Evolutionary conservation across 1,140 invertebrate genomes (phyloP).

Genomic region (Drosophila sulfurigaster): DNA sequence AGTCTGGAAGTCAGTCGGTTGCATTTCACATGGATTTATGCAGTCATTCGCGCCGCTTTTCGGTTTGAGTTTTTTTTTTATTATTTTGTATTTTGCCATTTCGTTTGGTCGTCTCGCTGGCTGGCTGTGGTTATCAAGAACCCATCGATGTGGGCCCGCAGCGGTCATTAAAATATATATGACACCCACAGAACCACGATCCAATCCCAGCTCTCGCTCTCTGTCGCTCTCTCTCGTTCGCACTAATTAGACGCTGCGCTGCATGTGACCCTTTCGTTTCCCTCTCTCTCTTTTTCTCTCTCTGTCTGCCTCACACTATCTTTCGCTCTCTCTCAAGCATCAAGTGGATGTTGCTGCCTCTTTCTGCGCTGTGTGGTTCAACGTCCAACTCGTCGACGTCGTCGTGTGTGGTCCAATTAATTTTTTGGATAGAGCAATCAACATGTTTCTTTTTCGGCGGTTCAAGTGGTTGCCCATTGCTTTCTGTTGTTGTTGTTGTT

Average conservation of each 20-base stretch:
- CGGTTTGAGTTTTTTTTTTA: not conserved
- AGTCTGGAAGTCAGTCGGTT: slow-evolving; percentile 44
- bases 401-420: slow-evolving; percentile 81
- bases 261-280: slow-evolving; percentile 1
- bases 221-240: slow-evolving; percentile 38
- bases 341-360: slow-evolving; percentile 27
- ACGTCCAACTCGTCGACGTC: slow-evolving; percentile 15
- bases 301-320: not conserved
- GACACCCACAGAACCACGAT: slow-evolving; percentile 70
- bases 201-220: slow-evolving; percentile 29
- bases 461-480: slow-evolving; percentile 33
- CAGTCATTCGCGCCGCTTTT: slow-evolving; percentile 74
- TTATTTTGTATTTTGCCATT: slow-evolving; percentile 52
- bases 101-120: slow-evolving; percentile 43
- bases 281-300: slow-evolving; percentile 29
- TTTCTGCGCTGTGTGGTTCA: slow-evolving; percentile 31
- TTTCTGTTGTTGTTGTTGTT: slow-evolving; percentile 28
- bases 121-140: slow-evolving; percentile 53
- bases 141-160: slow-evolving; percentile 42
- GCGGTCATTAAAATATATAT: slow-evolving; percentile 79
- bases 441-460: slow-evolving; percentile 67
- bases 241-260: slow-evolving; percentile 57
- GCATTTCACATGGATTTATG: slow-evolving; percentile 81
- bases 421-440: slow-evolving; percentile 81
- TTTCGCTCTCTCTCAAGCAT: slow-evolving; percentile 14